Base-by-base conservation (phyloP, 2,888 invertebrate genomes). In the Brenthis ino region DNA sequence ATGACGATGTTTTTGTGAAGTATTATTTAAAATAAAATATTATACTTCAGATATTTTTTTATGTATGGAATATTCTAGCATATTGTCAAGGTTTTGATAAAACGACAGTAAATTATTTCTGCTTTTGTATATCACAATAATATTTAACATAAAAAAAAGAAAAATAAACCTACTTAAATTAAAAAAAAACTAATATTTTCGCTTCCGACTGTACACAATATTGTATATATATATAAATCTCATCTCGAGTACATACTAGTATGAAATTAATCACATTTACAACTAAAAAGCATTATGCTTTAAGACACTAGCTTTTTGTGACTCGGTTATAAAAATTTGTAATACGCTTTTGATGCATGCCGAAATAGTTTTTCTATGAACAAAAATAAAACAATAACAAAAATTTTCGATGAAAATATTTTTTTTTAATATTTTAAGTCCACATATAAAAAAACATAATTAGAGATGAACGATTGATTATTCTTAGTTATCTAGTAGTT, bases 281-380 rank as follows among this genome's bases (percentile, higher is more conserved):
- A 60, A 64, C 61, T 71, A 71, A 63, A 71, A 71, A 69, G 71
- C 69, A 71, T 71, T 72, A 72, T 65, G 58, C 63, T 54, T 55
- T 28, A 51, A 57, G 51, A 66, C 60, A 66, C 71, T 65, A 69
- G 60, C 66, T 63, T 55, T 71, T 74, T 74, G 73, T 73, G 73
- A 74, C 74, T n/a, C 48, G 11, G 24, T 48, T 60, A 54, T 28
- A 54, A 54, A 4, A 54, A 12, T 60, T 24, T 28, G 5, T 48
- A 47, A 48, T 24, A 58, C 6, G 8, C 8, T 8, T 58, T 20
- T 43, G 43, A 54, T 47, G 14, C 13, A 8, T 60, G 47, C 20
- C 24, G 20, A 28, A 28, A 43, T 43, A 43, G 3, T 54, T 28
- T 54, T 13, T 28, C n/a, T 12, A 64, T 47, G 20, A 50, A 28